Evolutionary conservation across 1,140 invertebrate species (phyloP).

Genomic region (Sminthurides bifidus): DNA sequence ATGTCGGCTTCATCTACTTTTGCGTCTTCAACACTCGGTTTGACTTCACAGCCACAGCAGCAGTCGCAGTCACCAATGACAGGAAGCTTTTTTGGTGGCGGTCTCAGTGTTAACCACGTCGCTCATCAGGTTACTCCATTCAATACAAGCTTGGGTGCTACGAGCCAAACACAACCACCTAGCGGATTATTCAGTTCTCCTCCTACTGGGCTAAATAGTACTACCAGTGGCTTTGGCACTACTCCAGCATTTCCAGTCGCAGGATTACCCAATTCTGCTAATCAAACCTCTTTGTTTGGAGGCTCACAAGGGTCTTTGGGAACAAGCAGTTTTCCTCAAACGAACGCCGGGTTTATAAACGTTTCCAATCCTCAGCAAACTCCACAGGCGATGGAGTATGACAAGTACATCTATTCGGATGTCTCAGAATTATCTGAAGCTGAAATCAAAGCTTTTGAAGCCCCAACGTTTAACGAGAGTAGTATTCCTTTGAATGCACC

Average conservation of each 20-base stretch:
- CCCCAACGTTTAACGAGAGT: neutral
- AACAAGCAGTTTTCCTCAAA: neutral
- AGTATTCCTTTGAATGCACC: conserved; percentile 11
- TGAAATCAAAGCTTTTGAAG: conserved; percentile 10
- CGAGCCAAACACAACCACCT: conserved; percentile 2
- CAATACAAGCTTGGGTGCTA: neutral
- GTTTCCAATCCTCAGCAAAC: neutral
- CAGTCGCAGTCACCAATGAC: neutral
- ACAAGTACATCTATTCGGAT: neutral
- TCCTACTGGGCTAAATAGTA: neutral
- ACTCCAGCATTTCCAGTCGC: neutral
- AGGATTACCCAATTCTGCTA: neutral
- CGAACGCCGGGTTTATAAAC: neutral
- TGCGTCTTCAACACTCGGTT: neutral
- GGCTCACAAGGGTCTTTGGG: neutral
- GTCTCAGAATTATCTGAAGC: neutral
- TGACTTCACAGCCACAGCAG: neutral
- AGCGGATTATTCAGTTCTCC: too few relatives aligned
- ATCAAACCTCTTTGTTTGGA: neutral
- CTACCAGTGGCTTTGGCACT: neutral
- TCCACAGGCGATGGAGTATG: neutral
- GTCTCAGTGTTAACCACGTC: neutral
- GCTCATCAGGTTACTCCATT: neutral
- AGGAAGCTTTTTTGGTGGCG: neutral
- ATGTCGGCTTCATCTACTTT: too few relatives aligned